Percentiles rank a stretch among this genome's conserved stretches.
Conservation (phyloP, 92 coral and sea anemone species). For the Parazoanthus atlanticus region DNA sequence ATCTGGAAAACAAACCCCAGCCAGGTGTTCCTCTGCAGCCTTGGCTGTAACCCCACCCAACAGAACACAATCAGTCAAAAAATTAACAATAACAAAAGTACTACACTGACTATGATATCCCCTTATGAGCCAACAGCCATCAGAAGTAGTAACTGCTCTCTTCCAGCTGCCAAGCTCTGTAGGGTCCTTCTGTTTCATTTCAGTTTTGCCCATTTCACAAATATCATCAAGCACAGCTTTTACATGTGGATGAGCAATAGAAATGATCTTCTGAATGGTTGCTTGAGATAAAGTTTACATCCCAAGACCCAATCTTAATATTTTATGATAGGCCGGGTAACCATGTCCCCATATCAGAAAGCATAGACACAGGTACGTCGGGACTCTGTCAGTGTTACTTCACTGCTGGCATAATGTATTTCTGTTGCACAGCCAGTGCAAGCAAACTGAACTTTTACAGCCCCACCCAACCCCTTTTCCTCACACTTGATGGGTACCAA, state of each 20-base stretch:
- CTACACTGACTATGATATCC: constrained; percentile 35
- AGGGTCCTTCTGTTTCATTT: constrained; percentile 28
- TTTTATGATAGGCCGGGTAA: constrained; percentile 3
- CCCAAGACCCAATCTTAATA: constrained; percentile 31
- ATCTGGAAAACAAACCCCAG: constrained; percentile 25
- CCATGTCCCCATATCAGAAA: constrained; percentile 47
- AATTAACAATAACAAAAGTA: constrained; percentile 38
- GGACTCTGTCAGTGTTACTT: constrained; percentile 28
- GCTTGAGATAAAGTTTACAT: constrained; percentile 1
- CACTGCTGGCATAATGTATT: constrained; percentile 51
- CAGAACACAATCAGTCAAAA: background rate
- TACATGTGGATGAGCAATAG: constrained; percentile 8
- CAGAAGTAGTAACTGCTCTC: constrained; percentile 30
- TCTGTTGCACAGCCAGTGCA: constrained; percentile 53
- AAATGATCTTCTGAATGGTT: constrained; percentile 15
- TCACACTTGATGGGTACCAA: constrained; percentile 28
- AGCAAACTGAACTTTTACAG: constrained; percentile 35
- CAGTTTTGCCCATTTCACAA: constrained; percentile 35
- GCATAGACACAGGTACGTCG: constrained; percentile 13
- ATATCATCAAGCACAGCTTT: constrained; percentile 32
- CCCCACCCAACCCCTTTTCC: constrained; percentile 56
- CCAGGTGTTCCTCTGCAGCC: constrained; percentile 28
- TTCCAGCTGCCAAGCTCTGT: constrained; percentile 40
- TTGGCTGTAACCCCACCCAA: background rate
- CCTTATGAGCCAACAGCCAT: constrained; percentile 2